A percentile compares a stretch with the other conserved stretches of the same genome.
Conservation (phyloP, 2,113 vertebrate genomes). For the Saguinus imperator region DNA sequence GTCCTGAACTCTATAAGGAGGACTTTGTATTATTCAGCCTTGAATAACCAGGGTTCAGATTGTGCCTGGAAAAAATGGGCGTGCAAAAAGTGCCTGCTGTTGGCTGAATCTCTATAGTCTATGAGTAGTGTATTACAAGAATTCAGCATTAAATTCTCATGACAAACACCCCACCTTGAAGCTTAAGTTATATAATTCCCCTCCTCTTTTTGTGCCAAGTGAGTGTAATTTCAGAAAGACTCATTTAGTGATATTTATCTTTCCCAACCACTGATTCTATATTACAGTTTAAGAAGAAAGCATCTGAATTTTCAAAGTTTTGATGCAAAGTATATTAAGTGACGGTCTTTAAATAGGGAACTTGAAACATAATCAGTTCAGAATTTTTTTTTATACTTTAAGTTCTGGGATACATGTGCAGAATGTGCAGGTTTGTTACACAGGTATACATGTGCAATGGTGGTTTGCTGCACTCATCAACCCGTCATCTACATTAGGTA, state of each 20-base stretch:
- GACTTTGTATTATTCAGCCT: too few relatives aligned
- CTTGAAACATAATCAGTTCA: neutral
- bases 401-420: too few relatives aligned
- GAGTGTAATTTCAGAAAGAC: neutral
- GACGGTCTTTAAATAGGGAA: neutral
- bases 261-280: too few relatives aligned
- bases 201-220: neutral
- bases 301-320: too few relatives aligned
- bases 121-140: neutral
- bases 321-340: neutral
- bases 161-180: neutral
- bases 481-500: too few relatives aligned
- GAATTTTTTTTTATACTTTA: neutral
- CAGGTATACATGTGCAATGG: too few relatives aligned
- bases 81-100: too few relatives aligned
- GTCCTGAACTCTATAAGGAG: neutral
- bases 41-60: neutral
- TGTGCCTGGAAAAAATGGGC: neutral
- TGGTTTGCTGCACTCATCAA: too few relatives aligned
- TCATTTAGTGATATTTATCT: accelerated
- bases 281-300: neutral
- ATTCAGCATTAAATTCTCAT: neutral
- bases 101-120: neutral
- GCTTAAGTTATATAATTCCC: neutral
- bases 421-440: too few relatives aligned